Evolutionary conservation across 1,140 invertebrate species (phyloP).

Genomic region (Rhynchophorus ferrugineus): DNA sequence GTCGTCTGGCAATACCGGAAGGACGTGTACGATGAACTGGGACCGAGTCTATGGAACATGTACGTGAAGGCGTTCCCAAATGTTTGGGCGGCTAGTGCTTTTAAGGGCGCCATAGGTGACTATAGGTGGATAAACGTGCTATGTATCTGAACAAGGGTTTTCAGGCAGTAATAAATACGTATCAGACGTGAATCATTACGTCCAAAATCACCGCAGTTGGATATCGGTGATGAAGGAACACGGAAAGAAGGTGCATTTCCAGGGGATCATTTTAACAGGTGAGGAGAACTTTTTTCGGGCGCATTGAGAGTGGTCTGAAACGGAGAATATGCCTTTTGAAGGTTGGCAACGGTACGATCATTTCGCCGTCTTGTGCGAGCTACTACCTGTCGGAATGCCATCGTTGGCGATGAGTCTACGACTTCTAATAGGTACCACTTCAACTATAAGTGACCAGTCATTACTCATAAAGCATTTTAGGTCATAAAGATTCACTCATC

Average conservation of each 20-base stretch:
- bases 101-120: slow-evolving; percentile 75
- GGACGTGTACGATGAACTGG: slow-evolving; percentile 45
- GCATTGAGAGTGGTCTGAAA: neutral
- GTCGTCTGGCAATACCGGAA: slow-evolving; percentile 75
- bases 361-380: slow-evolving; percentile 85
- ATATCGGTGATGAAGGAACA: slow-evolving; percentile 27
- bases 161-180: slow-evolving; percentile 29
- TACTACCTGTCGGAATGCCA: slow-evolving; percentile 76
- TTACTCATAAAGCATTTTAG: slow-evolving; percentile 45
- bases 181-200: slow-evolving; percentile 27
- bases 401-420: slow-evolving; percentile 52
- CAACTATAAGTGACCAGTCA: neutral
- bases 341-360: slow-evolving; percentile 88
- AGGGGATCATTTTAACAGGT: slow-evolving; percentile 58
- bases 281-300: neutral
- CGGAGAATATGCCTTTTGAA: neutral
- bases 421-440: slow-evolving; percentile 20
- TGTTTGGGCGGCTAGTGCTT: slow-evolving; percentile 87
- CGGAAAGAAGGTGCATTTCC: slow-evolving; percentile 24
- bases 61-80: slow-evolving; percentile 73
- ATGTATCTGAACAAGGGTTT: slow-evolving; percentile 39
- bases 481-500: slow-evolving; percentile 44
- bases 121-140: slow-evolving; percentile 46
- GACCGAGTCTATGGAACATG: slow-evolving; percentile 60
- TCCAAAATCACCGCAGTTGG: slow-evolving; percentile 32